Base-by-base conservation (phyloP, 2,797 vertebrate genomes). In the Phrynocephalus guinanensis region DNA sequence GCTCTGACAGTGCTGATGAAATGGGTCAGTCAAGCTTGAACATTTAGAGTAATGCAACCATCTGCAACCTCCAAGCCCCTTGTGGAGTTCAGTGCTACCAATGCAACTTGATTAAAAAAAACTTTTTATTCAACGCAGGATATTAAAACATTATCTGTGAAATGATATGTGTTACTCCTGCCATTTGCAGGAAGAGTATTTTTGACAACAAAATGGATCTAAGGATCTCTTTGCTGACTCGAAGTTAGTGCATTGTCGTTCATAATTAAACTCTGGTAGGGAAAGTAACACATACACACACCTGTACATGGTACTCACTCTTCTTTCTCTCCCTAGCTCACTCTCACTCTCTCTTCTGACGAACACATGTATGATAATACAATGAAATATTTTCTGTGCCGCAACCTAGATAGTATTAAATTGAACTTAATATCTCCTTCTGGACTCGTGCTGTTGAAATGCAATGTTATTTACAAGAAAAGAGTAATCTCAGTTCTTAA, bases 1-100 rank as follows among this genome's bases (percentile, higher is more conserved):
- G 95, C 97, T 97, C 97, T 98, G 97, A 98, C 98, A 97, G 97
- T 96, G 96, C 97, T 98, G 98, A 99, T 99, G 98, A 98, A 98
- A 99, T 98, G 96, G 96, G 96, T 97, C 96, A 97, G 96, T 98
- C 98, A 98, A 97, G 97, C 97, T 98, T 98, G 97, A 98, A 98
- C 97, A 96, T 97, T 97, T 94, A 95, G 97, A 97, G 97, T 96
- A 96, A 97, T 95, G 97, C 97, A 97, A 93, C 97, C 97, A 98
- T 97, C 97, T 98, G 97, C 97, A 98, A 95, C 96, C 96, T 94
- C 96, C 95, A 93, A 94, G 90, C 95, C 96, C 95, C 96, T 96
- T 95, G 94, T 95, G 96, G 95, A 93, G 94, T 94, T 95, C 94
- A 92, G 88, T 92, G 94, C 95, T 96, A 95, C 96, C 96, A 92